phyloP scores from a whole-genome alignment of 2,888 invertebrate species.

The Nezara viridula region DNA sequence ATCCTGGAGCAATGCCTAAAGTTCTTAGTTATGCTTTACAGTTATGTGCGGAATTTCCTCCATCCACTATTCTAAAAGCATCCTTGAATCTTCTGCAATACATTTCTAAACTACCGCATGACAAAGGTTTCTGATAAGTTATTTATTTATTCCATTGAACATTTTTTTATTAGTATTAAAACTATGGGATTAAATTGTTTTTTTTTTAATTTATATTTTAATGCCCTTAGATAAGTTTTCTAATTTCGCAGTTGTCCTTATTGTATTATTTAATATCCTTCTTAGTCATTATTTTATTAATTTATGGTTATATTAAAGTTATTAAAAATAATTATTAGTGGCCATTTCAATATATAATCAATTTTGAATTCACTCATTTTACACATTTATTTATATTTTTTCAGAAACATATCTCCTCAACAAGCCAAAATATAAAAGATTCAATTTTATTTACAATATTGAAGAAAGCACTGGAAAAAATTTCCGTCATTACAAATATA shows the following conservation, averaged over 20 bases:
- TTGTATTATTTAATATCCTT: background rate
- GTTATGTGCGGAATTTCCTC: constrained; percentile 78
- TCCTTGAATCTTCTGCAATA: constrained; percentile 79
- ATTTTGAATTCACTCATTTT: background rate
- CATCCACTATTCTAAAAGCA: constrained; percentile 75
- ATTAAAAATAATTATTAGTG: background rate
- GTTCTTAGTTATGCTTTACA: constrained; percentile 77
- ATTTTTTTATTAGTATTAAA: too few relatives aligned
- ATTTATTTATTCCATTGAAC: too few relatives aligned
- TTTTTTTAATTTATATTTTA: too few relatives aligned
- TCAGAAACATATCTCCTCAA: constrained; percentile 69
- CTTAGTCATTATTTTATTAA: background rate
- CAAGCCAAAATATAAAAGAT: constrained; percentile 66
- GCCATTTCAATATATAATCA: background rate
- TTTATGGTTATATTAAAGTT: background rate
- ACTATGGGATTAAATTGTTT: too few relatives aligned
- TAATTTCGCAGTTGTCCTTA: background rate
- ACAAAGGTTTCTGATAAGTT: constrained; percentile 67
- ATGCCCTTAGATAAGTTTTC: background rate
- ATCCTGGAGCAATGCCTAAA: constrained; percentile 65
- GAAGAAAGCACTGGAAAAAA: constrained; percentile 79
- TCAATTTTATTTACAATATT: constrained; percentile 72
- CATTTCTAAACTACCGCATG: constrained; percentile 77
- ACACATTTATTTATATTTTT: constrained; percentile 57
- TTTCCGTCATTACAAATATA: constrained; percentile 87